phyloP scores from a whole-genome alignment of 2,888 invertebrate species.

The Lithophane semibrunnea region DNA sequence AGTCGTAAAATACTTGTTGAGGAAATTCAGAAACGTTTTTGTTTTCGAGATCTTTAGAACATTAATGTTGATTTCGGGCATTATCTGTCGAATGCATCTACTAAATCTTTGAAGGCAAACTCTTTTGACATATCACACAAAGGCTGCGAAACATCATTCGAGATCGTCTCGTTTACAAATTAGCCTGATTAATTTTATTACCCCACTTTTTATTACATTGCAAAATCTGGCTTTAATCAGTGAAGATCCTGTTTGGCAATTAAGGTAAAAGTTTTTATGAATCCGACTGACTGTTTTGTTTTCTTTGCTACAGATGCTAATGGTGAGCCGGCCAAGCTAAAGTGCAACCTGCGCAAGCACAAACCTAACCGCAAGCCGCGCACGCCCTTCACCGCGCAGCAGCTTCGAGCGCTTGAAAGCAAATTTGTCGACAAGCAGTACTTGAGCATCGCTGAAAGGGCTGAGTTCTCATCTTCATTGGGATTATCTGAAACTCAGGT shows the following conservation, averaged over 20 bases:
- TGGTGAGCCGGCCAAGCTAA: conserved; percentile 95
- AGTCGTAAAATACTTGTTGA: conserved; percentile 59
- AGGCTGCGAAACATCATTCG: conserved; percentile 56
- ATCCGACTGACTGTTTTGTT: conserved; percentile 38
- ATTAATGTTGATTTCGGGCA: conserved; percentile 45
- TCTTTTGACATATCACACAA: conserved; percentile 56
- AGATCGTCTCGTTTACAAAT: conserved; percentile 62
- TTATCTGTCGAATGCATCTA: conserved; percentile 62
- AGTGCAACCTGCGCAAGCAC: conserved; percentile 98
- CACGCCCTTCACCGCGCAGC: conserved; percentile 99
- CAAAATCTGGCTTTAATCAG: conserved; percentile 25
- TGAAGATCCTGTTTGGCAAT: conserved; percentile 51
- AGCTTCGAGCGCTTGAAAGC: conserved; percentile 97
- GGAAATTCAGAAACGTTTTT: conserved; percentile 44
- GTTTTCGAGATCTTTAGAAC: conserved; percentile 49
- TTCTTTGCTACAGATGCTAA: conserved; percentile 90
- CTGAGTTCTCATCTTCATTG: conserved; percentile 98
- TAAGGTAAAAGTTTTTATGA: conserved; percentile 35
- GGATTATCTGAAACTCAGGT: conserved; percentile 92
- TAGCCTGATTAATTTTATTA: conserved; percentile 59
- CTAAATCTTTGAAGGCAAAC: conserved; percentile 42
- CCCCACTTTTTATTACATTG: conserved; percentile 45
- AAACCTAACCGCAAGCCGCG: conserved; percentile 99
- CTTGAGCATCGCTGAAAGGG: conserved; percentile 98
- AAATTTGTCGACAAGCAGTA: conserved; percentile 99